Percentiles rank a stretch among this genome's conserved stretches.
Evolutionary conservation across 2,797 vertebrate genomes (phyloP).

Genomic region (Acanthopagrus latus): DNA sequence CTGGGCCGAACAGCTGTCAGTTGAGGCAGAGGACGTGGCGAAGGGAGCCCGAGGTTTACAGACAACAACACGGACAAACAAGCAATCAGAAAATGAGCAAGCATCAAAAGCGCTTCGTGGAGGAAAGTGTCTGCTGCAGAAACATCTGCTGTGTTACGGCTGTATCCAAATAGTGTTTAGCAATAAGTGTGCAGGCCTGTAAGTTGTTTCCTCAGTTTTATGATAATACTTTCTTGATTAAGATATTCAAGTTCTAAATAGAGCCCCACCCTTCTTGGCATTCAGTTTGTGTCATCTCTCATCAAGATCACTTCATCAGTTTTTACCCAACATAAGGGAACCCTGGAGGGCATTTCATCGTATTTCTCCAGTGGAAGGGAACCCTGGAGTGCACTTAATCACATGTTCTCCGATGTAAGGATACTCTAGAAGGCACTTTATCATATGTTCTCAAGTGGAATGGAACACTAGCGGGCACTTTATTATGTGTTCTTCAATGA

Average conservation of each 20-base stretch:
- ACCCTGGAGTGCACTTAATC: too few species aligned
- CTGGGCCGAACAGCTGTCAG: conserved; percentile 75
- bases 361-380: too few species aligned
- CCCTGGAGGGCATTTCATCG: too few species aligned
- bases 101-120: neutral
- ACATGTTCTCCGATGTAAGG: too few species aligned
- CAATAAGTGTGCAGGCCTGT: neutral
- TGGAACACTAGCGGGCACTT: too few species aligned
- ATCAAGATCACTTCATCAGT: conserved; percentile 38
- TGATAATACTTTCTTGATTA: neutral
- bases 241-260: neutral
- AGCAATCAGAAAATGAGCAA: conserved; percentile 31
- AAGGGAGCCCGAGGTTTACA: conserved; percentile 56
- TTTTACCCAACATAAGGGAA: too few species aligned
- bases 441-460: too few species aligned
- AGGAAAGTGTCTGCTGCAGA: neutral
- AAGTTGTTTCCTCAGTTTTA: neutral
- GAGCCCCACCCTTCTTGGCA: neutral
- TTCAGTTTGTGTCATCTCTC: conserved; percentile 20
- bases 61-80: conserved; percentile 51
- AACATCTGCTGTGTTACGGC: conserved; percentile 16
- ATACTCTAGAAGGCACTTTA: neutral
- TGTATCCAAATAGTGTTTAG: neutral
- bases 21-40: conserved; percentile 40
- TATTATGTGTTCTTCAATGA: too few species aligned